These are phyloP conservation scores for Gerris buenoi DNA, from an alignment of 1,140 invertebrate species.

Conservation along the genomic window DNA sequence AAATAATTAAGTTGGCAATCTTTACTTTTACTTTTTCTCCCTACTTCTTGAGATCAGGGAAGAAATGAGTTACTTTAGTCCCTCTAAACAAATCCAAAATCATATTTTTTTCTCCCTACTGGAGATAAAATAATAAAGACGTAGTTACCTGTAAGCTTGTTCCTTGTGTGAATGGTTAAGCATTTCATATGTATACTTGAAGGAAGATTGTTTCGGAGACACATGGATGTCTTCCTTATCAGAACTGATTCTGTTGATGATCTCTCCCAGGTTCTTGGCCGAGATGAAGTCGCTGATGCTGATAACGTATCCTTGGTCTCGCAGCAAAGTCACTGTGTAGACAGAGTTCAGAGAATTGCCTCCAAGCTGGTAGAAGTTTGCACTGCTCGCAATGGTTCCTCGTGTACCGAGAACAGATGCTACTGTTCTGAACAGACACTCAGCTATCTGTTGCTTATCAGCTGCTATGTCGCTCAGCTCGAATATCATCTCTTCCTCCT, in stretches of 20 bases:
- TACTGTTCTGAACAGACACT: constrained; percentile 53
- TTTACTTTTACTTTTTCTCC: too few relatives aligned
- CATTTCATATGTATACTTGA: constrained; percentile 2
- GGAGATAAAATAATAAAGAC: too few relatives aligned
- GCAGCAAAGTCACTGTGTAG: constrained; percentile 55
- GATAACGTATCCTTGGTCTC: constrained; percentile 61
- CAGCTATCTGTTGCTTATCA: constrained; percentile 42
- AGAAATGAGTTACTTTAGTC: too few relatives aligned
- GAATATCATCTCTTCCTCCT: constrained; percentile 27
- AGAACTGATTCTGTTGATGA: constrained; percentile 32
- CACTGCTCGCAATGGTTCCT: constrained; percentile 35
- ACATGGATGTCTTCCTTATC: constrained; percentile 7
- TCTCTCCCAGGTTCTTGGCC: constrained; percentile 47
- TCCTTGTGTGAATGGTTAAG: neutral
- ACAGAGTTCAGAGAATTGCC: constrained; percentile 77
- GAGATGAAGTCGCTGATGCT: constrained; percentile 65
- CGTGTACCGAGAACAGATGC: constrained; percentile 48
- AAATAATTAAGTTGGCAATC: too few relatives aligned
- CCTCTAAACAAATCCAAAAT: too few relatives aligned
- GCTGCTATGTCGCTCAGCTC: constrained; percentile 45
- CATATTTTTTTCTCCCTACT: too few relatives aligned
- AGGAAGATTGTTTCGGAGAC: neutral
- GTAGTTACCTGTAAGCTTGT: neutral
- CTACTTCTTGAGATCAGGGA: too few relatives aligned
- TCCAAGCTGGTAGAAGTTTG: constrained; percentile 69